These are phyloP conservation scores for Corvus cornix DNA, from an alignment of 2,113 vertebrate genomes.

Conservation along the genomic window DNA sequence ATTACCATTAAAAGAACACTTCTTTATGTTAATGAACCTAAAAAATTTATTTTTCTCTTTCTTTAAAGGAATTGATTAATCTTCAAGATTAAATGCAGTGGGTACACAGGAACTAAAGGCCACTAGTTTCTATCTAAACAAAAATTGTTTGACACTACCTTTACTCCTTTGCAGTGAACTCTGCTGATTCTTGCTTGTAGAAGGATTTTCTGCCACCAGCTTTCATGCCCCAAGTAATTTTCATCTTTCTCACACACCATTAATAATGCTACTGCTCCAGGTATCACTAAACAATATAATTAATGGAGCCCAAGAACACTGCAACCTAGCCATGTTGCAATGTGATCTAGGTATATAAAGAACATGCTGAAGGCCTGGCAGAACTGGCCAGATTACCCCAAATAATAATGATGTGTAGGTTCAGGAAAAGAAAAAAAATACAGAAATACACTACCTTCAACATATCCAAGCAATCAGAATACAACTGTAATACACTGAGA, in stretches of 20 bases:
- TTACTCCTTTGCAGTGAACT: neutral
- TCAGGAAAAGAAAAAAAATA: neutral
- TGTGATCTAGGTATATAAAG: neutral
- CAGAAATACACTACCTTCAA: neutral
- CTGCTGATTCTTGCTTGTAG: neutral
- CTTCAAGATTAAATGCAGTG: neutral
- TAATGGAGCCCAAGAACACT: neutral
- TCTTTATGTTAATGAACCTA: neutral
- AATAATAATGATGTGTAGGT: neutral
- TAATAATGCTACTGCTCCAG: constrained; percentile 5
- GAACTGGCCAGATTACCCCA: neutral
- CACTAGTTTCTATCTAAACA: neutral
- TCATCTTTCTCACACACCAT: constrained; percentile 22
- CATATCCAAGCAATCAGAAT: neutral
- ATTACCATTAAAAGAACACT: neutral
- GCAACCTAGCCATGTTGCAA: neutral
- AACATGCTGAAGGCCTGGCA: neutral
- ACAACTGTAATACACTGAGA: constrained; percentile 15
- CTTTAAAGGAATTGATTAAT: neutral
- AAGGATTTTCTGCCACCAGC: neutral
- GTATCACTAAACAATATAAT: constrained; percentile 35
- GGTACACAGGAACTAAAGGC: neutral
- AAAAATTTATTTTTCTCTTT: neutral
- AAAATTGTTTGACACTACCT: neutral
- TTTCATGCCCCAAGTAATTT: constrained; percentile 33